These are phyloP conservation scores for Tetragonula carbonaria DNA, from an alignment of 2,888 invertebrate species.

Conservation along the genomic window DNA sequence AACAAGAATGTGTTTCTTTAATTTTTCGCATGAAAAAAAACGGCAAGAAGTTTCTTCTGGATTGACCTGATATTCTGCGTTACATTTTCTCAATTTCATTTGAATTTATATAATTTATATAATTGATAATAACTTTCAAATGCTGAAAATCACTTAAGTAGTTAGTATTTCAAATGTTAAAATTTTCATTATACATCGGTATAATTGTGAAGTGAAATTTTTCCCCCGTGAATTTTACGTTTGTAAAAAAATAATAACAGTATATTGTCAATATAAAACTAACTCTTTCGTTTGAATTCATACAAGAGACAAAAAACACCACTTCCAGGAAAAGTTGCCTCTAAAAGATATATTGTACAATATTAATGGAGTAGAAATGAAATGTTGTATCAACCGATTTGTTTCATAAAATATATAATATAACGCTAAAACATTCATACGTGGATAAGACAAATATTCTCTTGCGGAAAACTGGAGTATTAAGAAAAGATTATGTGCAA, in stretches of 20 bases:
- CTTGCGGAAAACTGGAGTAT: not conserved
- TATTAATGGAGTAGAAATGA: conserved; percentile 6
- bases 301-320: not conserved
- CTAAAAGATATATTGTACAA: not conserved
- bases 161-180: not conserved
- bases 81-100: not conserved
- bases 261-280: not conserved
- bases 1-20: too few species aligned
- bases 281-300: not conserved
- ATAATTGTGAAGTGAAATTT: not conserved
- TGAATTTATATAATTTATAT: not conserved
- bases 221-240: too few species aligned
- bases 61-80: too few species aligned
- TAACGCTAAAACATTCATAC: conserved; percentile 2
- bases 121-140: not conserved
- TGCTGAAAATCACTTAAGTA: not conserved
- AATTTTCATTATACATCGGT: not conserved
- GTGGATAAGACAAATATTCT: conserved; percentile 11
- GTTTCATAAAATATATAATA: conserved; percentile 11
- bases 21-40: too few species aligned
- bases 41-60: too few species aligned
- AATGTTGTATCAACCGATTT: not conserved
- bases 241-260: too few species aligned
- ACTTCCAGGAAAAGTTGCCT: not conserved
- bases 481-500: conserved; percentile 2